Evolutionary conservation across 1,140 invertebrate species (phyloP), one percentile per base, ranked within the genome.

Genomic region (Dinothrombium tinctorium): DNA sequence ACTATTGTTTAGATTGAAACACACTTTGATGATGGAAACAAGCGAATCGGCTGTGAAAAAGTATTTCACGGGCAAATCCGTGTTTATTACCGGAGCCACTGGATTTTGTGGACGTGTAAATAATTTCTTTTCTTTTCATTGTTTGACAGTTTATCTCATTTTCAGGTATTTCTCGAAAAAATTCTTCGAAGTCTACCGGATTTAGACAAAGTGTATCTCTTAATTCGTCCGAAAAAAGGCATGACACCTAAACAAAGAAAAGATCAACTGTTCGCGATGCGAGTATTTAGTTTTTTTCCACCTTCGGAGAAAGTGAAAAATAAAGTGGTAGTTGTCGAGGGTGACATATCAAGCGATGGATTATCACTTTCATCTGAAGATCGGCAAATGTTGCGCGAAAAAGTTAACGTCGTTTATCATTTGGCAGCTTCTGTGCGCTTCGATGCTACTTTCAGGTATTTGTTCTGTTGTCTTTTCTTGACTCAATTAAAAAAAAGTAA

Each of bases 391-490:
- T 58, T 87, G 9, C 65, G 64, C 44, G 63, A 74, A 2, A 66
- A 71, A 49, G 77, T 92, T 37, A 76, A 78, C 38, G 65, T 94
- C 46, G 86, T 96, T n/a, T 92, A 95, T 64, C 89, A 95, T 59
- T 87, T 82, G 39, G 90, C 90, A 5, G 89, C 89, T 21, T 94
- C 89, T n/a, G 76, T 94, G 33, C 82, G 86, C 57, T 95, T 96
- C 59, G 86, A 94, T 57, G 89, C 94, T 62, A 79, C 33, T 35
- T n/a, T 35, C 33, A 14, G 12, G 33, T 35, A 35, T 14, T 54
- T 3, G 3, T 3, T 14, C 11, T 4, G 11, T 19, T 11, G 20
- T 11, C 14, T 11, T 4, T 38, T 23, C 2, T 23, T n/a, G 2
- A 11, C 19, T 22, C 82, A 45, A 67, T 95, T 4, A 39, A 24